Base-by-base conservation (phyloP, 2,797 vertebrate species). In the Sebastolobus altivelis region DNA sequence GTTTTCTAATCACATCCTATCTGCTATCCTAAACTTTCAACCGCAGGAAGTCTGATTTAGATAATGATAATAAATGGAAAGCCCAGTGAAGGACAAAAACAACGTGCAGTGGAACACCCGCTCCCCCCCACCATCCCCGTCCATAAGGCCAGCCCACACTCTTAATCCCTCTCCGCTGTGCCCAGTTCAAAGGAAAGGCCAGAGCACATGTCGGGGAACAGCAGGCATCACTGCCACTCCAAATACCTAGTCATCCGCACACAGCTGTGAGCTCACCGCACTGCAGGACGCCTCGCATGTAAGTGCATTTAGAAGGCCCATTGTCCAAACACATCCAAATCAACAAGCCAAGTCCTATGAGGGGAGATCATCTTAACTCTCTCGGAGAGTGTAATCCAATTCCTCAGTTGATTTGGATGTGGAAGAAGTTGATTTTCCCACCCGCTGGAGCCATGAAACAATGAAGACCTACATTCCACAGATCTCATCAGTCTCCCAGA, bases 261-360 rank as follows among this genome's bases (percentile, higher is more conserved):
- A 85, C 85, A 86, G 81, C 89, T 79, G 82, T 82, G 85, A 86
- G 89, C 90, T 89, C 75, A 82, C 85, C 5, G 31, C 93, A 9
- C 92, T 6, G 66, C 89, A 55, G 90, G 90, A 81, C 9, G 9
- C 82, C 75, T 87, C 68, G 78, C 84, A 91, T 90, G 89, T 79
- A 91, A 91, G 86, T 85, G 86, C 85, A 72, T 88, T 92, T 87
- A 86, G 84, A 92, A 83, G 92, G 83, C 56, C 73, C 75, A 67
- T 88, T 94, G 92, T 94, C 93, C 85, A 91, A 93, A 86, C 88
- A 87, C 78, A 90, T 94, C 83, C 90, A 88, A 60, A 92, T 94
- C 92, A 93, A 92, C 90, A 85, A 87, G 68, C 65, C 60, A 22
- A 72, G 63, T 85, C 75, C 72, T 76, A 38, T 3, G 52, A 84